Evolutionary conservation across 1,140 invertebrate species (phyloP), one percentile per base, ranked within the genome.

Genomic region (Aporrectodea caliginosa): DNA sequence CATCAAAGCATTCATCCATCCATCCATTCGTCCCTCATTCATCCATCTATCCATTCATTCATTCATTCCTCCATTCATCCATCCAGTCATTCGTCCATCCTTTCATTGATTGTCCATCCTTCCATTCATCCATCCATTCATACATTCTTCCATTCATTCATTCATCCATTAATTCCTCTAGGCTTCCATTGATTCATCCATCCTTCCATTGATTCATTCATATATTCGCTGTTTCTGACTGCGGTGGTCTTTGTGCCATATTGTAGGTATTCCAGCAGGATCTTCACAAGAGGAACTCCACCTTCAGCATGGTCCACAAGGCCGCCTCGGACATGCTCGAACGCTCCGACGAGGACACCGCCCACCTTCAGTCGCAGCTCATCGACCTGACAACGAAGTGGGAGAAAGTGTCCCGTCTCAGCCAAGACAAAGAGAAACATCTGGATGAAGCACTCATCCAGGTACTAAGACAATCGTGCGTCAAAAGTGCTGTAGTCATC

Each of bases 311-410:
- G 1, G 95, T 98, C 0, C 91, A 93, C 30, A 93, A 93, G 84
- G 97, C 95, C 2, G 96, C 95, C 16, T 91, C 92, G 76, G 96
- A 98, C 82, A 87, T 98, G 16, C 92, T 96, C 86, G 91, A 92
- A 0, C 95, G 95, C 72, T 93, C 93, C 0, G 92, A 91, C 12
- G 92, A 94, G 75, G 96, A 98, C 84, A 93, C 93, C 6, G 90
- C 91, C 43, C 43, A 58, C 0, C 92, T 92, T 68, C 94, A 98
- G 72, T 91, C 92, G 72, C 90, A 91, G 16, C 89, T 98, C 16
- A 91, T 91, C 2, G 94, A 97, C 84, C 89, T 99, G 68, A 93
- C 93, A 80, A 90, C 91, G 6, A 91, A 94, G 1, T 99, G 97
- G 96, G 92, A 95, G 79, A 91, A 92, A 68, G 94, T 98, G 0